These are phyloP conservation scores for Drosophila ogumai DNA, from an alignment of 1,140 invertebrate species.

Conservation along the genomic window DNA sequence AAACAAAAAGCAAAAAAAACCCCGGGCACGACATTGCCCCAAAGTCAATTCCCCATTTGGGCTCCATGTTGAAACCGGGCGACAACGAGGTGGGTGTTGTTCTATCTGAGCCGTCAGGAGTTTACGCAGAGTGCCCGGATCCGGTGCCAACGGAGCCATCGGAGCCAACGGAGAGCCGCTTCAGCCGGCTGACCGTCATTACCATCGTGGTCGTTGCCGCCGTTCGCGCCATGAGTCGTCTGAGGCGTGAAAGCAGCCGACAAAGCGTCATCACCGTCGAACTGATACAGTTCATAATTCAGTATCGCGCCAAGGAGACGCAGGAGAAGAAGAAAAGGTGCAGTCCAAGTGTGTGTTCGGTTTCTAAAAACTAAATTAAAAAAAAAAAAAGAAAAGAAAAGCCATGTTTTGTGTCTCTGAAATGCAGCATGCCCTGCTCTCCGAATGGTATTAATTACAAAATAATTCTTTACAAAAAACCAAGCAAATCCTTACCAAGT, in stretches of 20 bases:
- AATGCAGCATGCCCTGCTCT: slow-evolving; percentile 72
- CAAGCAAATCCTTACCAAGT: neutral
- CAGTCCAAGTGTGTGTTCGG: slow-evolving; percentile 17
- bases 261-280: slow-evolving; percentile 84
- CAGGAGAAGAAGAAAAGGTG: slow-evolving; percentile 85
- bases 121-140: neutral
- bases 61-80: slow-evolving; percentile 54
- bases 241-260: slow-evolving; percentile 79
- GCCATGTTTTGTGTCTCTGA: slow-evolving; percentile 69
- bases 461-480: slow-evolving; percentile 39
- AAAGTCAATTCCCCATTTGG: slow-evolving; percentile 66
- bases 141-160: slow-evolving; percentile 21
- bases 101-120: slow-evolving; percentile 30
- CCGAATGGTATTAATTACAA: slow-evolving; percentile 70
- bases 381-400: slow-evolving; percentile 3
- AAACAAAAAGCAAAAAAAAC: neutral
- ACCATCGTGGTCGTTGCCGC: slow-evolving; percentile 63
- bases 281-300: slow-evolving; percentile 84
- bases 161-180: slow-evolving; percentile 39
- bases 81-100: slow-evolving; percentile 27
- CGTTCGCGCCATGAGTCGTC: slow-evolving; percentile 77
- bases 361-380: neutral
- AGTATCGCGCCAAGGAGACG: slow-evolving; percentile 83
- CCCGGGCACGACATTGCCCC: slow-evolving; percentile 64
- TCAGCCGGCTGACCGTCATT: slow-evolving; percentile 63